Evolutionary conservation across 2,888 invertebrate species (phyloP).

Genomic region (Aleiodes alternator): DNA sequence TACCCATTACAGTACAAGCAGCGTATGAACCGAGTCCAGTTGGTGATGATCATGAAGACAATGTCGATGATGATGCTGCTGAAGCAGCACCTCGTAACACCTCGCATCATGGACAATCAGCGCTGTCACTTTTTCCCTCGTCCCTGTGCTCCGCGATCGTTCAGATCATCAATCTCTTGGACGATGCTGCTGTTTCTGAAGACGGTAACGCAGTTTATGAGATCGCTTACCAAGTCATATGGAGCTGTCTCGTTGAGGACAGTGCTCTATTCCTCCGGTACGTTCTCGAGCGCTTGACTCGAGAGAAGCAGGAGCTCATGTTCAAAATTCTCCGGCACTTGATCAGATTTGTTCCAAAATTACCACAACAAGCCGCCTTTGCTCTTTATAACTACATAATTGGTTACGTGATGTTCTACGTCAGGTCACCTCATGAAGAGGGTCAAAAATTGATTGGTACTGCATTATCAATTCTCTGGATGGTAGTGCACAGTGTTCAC

Average conservation of each 20-base stretch:
- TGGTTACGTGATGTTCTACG: slow-evolving; percentile 99
- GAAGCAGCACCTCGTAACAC: slow-evolving; percentile 83
- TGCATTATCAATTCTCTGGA: slow-evolving; percentile 96
- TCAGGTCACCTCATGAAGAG: slow-evolving; percentile 95
- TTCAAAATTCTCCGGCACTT: slow-evolving; percentile 94
- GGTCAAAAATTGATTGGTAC: slow-evolving; percentile 96
- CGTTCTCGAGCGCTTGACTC: slow-evolving; percentile 94
- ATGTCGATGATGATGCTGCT: slow-evolving; percentile 79
- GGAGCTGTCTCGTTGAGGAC: slow-evolving; percentile 98
- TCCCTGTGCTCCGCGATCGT: slow-evolving; percentile 96
- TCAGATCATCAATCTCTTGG: slow-evolving; percentile 94
- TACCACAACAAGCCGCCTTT: slow-evolving; percentile 98
- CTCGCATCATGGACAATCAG: slow-evolving; percentile 91
- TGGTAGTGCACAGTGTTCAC: slow-evolving; percentile 98
- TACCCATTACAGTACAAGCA: slow-evolving; percentile 95
- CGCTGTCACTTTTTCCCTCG: slow-evolving; percentile 97
- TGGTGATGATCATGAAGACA: slow-evolving; percentile 90
- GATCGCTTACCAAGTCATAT: slow-evolving; percentile 97
- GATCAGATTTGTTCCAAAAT: slow-evolving; percentile 92
- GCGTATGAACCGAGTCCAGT: slow-evolving; percentile 95
- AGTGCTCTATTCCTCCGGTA: slow-evolving; percentile 96
- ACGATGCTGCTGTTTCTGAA: slow-evolving; percentile 95
- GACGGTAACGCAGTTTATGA: slow-evolving; percentile 98
- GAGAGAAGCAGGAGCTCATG: slow-evolving; percentile 95
- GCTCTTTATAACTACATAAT: slow-evolving; percentile 99